Conservation (phyloP, 2,797 vertebrate species). For the Microctenopoma stevenorrisi region DNA sequence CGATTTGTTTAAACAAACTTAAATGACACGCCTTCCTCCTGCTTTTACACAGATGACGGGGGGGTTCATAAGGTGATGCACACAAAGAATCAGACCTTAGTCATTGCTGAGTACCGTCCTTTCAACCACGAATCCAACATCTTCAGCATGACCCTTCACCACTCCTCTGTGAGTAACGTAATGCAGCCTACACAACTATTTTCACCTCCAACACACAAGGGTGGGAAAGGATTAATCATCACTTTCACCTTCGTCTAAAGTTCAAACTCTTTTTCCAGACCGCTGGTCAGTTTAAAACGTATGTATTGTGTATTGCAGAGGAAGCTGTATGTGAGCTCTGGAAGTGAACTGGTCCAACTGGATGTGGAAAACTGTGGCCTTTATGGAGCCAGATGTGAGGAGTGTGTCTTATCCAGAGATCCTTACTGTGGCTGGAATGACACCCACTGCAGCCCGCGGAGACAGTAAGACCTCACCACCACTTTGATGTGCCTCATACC, state of each 20-base stretch:
- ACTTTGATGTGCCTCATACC: not conserved
- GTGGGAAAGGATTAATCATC: not conserved
- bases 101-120: constrained; percentile 74
- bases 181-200: not conserved
- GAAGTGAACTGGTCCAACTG: constrained; percentile 70
- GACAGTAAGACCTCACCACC: constrained; percentile 34
- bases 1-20: not conserved
- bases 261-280: not conserved
- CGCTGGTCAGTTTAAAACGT: not conserved
- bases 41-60: constrained; percentile 64
- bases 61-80: constrained; percentile 76
- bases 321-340: constrained; percentile 72
- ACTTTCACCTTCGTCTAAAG: not conserved
- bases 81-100: not conserved
- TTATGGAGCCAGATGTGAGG: constrained; percentile 69
- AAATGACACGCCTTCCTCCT: not conserved
- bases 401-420: constrained; percentile 76
- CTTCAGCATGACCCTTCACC: constrained; percentile 49
- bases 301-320: constrained; percentile 56
- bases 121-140: constrained; percentile 39
- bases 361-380: constrained; percentile 66
- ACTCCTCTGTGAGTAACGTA: constrained; percentile 62
- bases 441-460: constrained; percentile 21
- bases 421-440: constrained; percentile 79
- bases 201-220: too few relatives aligned